Conservation (phyloP, 2,113 vertebrate genomes). For the Parus major region DNA sequence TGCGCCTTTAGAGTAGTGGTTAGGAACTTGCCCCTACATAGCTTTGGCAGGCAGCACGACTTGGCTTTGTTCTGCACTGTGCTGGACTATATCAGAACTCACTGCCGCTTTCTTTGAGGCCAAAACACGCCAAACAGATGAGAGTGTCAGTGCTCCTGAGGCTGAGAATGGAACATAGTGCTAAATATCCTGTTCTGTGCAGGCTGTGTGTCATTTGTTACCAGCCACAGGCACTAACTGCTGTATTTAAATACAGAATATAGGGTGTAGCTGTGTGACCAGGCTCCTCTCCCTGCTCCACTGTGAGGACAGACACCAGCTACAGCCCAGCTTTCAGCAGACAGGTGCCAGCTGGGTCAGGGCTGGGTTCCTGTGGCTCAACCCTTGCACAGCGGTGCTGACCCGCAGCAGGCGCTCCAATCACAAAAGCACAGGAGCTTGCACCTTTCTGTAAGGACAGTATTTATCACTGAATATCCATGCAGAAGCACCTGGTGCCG, state of each 20-base stretch:
- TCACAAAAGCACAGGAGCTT: not conserved
- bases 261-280: not conserved
- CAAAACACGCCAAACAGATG: not conserved
- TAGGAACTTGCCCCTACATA: accelerated
- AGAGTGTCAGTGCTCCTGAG: not conserved
- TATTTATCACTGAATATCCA: not conserved
- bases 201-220: not conserved
- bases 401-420: not conserved
- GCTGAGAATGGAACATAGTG: not conserved
- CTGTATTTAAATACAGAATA: not conserved
- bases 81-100: not conserved
- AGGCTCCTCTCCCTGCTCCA: not conserved
- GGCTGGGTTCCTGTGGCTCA: not conserved
- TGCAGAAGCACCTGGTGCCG: not conserved
- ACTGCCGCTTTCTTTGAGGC: not conserved
- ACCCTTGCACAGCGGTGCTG: not conserved
- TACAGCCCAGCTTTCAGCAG: not conserved
- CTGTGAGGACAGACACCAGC: not conserved
- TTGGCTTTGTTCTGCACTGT: not conserved
- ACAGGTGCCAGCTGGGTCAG: not conserved
- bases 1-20: not conserved
- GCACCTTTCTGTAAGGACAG: not conserved
- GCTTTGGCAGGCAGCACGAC: not conserved
- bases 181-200: not conserved
- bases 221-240: not conserved